Percentiles rank a stretch among this genome's conserved stretches.
These are phyloP conservation scores for Dendrolimus punctatus DNA, from an alignment of 1,140 invertebrate genomes.

Conservation along the genomic window DNA sequence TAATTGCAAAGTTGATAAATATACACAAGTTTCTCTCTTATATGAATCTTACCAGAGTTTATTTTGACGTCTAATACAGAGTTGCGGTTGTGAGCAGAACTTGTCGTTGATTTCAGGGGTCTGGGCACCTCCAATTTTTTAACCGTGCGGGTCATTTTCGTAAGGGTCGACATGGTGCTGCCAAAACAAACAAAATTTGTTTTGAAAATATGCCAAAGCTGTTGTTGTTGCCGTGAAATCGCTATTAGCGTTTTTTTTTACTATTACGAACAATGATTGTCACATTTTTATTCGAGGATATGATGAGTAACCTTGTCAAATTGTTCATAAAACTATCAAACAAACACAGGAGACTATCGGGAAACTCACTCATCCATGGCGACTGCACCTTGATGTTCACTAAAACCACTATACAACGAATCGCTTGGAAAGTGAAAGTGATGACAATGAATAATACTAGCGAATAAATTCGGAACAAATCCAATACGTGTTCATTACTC, in stretches of 20 bases:
- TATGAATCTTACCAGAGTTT: conserved; percentile 63
- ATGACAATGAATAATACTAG: conserved; percentile 69
- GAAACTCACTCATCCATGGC: conserved; percentile 68
- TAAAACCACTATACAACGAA: conserved; percentile 55
- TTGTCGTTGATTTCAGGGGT: conserved; percentile 77
- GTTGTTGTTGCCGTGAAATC: too few species aligned
- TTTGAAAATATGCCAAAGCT: too few species aligned
- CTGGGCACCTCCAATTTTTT: conserved; percentile 83
- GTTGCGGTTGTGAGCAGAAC: conserved; percentile 66
- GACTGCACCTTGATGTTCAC: conserved; percentile 45
- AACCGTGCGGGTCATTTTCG: conserved; percentile 73
- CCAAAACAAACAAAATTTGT: conserved; percentile 23
- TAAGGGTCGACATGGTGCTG: conserved; percentile 69
- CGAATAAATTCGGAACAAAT: conserved; percentile 69
- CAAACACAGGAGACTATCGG: conserved; percentile 33
- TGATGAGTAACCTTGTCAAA: conserved; percentile 53
- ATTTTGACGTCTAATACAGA: conserved; percentile 66
- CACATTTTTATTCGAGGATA: conserved; percentile 40
- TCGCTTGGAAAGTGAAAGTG: conserved; percentile 68
- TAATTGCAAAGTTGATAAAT: too few species aligned
- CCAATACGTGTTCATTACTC: conserved; percentile 70
- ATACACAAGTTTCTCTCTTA: conserved; percentile 6
- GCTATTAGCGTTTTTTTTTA: neutral
- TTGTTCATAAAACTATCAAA: conserved; percentile 46
- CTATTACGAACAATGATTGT: conserved; percentile 26